These are phyloP conservation scores for Ornithoptera priamus DNA, from an alignment of 2,888 invertebrate species.

Conservation along the genomic window DNA sequence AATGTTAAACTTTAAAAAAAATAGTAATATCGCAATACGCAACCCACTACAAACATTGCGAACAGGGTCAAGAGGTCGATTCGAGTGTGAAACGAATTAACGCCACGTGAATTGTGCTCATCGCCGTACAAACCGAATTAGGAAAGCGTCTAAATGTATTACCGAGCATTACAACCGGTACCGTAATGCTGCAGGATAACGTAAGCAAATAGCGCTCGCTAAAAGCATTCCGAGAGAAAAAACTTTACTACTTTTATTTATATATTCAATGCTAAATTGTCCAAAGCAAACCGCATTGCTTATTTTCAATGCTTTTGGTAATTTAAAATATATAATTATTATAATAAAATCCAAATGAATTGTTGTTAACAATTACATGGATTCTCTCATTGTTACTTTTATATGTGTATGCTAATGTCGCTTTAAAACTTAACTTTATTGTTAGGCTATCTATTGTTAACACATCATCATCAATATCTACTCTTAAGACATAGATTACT, in stretches of 20 bases:
- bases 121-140: slow-evolving; percentile 31
- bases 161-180: slow-evolving; percentile 25
- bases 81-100: slow-evolving; percentile 31
- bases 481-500: no score
- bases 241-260: slow-evolving; percentile 18
- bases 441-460: no score
- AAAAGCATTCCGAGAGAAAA: slow-evolving; percentile 27
- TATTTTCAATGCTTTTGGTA: no score
- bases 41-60: slow-evolving; percentile 4
- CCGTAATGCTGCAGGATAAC: slow-evolving; percentile 27
- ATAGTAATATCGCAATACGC: neutral
- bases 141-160: slow-evolving; percentile 31
- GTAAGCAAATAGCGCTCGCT: slow-evolving; percentile 27
- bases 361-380: no score
- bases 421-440: no score
- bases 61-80: slow-evolving; percentile 28
- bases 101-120: slow-evolving; percentile 30
- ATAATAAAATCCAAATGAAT: no score
- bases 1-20: no score
- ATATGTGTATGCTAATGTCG: no score
- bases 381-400: no score
- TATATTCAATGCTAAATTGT: slow-evolving; percentile 15
- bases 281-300: no score
- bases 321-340: no score
- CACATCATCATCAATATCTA: no score